phyloP scores from a whole-genome alignment of 2,888 invertebrate genomes.

The Leptinotarsa tumamoca region DNA sequence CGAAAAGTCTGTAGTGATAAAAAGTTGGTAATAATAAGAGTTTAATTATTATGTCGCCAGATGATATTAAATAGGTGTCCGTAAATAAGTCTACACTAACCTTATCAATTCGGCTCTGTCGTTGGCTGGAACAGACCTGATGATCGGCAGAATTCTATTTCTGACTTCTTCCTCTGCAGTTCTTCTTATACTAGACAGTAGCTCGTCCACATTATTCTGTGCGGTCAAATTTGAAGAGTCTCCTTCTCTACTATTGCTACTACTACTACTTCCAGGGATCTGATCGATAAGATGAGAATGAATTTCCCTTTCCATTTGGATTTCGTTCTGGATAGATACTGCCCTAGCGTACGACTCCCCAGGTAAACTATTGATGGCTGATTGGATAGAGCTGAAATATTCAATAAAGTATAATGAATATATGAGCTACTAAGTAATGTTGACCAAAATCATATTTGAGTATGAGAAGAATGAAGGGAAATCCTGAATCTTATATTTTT shows the following conservation, averaged over 20 bases:
- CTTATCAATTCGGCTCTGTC: conserved; percentile 57
- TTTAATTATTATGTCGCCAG: too few relatives aligned
- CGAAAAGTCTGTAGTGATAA: conserved; percentile 50
- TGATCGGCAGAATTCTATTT: conserved; percentile 56
- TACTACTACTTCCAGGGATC: background rate
- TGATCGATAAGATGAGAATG: conserved; percentile 29
- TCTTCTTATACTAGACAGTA: conserved; percentile 52
- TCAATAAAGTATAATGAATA: too few relatives aligned
- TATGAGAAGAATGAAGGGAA: too few relatives aligned
- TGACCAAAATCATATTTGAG: too few relatives aligned
- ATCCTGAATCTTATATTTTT: too few relatives aligned
- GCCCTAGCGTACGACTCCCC: background rate
- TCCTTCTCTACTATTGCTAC: conserved; percentile 9
- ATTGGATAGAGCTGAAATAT: too few relatives aligned
- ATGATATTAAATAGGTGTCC: too few relatives aligned
- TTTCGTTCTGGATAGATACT: background rate
- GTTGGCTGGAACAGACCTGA: conserved; percentile 55
- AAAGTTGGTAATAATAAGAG: background rate
- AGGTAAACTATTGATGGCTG: too few relatives aligned
- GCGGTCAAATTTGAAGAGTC: background rate
- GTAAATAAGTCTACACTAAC: conserved; percentile 36
- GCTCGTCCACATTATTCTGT: conserved; percentile 47
- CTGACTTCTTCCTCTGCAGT: conserved; percentile 56
- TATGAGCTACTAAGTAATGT: too few relatives aligned
- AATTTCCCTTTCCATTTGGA: conserved; percentile 9